A percentile compares a stretch with the other conserved stretches of the same genome.
These are phyloP conservation scores for Alouatta palliata DNA, from an alignment of 2,113 vertebrate genomes.

Conservation along the genomic window DNA sequence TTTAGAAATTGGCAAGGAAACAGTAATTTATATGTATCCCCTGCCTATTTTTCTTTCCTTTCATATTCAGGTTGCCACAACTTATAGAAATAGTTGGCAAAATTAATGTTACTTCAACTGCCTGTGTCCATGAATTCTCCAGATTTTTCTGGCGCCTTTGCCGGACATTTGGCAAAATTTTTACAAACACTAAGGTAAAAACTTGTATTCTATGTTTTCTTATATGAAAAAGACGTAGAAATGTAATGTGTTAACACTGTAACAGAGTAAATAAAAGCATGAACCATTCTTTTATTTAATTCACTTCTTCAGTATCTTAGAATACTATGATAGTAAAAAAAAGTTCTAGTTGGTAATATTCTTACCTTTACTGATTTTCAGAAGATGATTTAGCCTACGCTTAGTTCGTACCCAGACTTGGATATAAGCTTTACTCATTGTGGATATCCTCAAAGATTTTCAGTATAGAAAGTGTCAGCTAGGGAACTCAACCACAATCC, in stretches of 20 bases:
- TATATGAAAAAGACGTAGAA: constrained; percentile 43
- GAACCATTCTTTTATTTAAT: not conserved
- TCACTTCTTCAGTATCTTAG: constrained; percentile 15
- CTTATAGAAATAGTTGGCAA: constrained; percentile 97
- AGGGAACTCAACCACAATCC: not conserved
- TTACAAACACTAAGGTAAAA: constrained; percentile 98
- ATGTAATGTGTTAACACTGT: constrained; percentile 1
- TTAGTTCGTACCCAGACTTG: not conserved
- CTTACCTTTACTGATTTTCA: constrained; percentile 30
- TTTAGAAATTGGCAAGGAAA: constrained; percentile 39
- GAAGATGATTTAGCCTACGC: not conserved
- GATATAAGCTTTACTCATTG: not conserved
- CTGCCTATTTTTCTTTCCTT: constrained; percentile 69
- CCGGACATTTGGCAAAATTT: constrained; percentile 98
- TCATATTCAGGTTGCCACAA: constrained; percentile 91
- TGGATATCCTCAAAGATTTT: not conserved
- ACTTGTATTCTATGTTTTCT: constrained; percentile 59
- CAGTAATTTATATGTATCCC: constrained; percentile 75
- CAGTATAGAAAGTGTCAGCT: not conserved
- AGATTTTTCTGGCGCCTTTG: constrained; percentile 99
- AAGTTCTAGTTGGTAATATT: constrained; percentile 9
- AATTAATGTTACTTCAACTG: constrained; percentile 96
- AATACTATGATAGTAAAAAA: not conserved
- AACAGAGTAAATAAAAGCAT: constrained; percentile 27
- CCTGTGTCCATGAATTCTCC: constrained; percentile 98